phyloP scores from a whole-genome alignment of 2,113 vertebrate genomes.

The Phalacrocorax aristotelis region DNA sequence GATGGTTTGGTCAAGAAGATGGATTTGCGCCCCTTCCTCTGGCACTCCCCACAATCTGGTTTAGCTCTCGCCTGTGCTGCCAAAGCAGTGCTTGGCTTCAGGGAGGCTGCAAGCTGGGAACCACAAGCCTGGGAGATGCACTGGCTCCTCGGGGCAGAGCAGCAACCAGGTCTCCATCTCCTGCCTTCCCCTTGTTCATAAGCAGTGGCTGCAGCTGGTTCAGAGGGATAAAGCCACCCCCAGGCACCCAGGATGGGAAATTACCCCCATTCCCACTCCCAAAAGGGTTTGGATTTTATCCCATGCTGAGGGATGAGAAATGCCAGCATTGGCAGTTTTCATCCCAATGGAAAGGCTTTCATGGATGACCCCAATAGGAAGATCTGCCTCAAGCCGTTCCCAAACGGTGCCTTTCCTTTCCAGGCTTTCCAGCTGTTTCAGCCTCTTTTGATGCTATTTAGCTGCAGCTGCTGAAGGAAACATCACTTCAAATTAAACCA shows the following conservation, averaged over 20 bases:
- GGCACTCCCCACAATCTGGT: not conserved
- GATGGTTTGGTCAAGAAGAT: not conserved
- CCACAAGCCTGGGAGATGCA: not conserved
- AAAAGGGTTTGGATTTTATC: not conserved
- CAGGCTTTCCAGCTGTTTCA: slow-evolving; percentile 49
- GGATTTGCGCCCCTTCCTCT: not conserved
- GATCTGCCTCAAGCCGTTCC: not conserved
- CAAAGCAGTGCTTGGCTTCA: not conserved
- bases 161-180: not conserved
- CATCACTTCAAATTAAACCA: slow-evolving; percentile 67
- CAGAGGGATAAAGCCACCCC: not conserved
- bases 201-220: not conserved
- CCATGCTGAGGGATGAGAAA: not conserved
- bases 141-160: not conserved
- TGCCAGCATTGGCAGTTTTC: not conserved
- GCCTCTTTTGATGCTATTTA: slow-evolving; percentile 29
- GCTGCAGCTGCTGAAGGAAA: slow-evolving; percentile 60
- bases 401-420: not conserved
- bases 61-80: not conserved
- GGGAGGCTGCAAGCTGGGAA: not conserved
- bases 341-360: not conserved
- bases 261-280: fast-evolving
- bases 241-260: not conserved
- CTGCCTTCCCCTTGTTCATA: not conserved
- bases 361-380: not conserved